phyloP scores from a whole-genome alignment of 2,888 invertebrate species.

The Apamea epomidion region DNA sequence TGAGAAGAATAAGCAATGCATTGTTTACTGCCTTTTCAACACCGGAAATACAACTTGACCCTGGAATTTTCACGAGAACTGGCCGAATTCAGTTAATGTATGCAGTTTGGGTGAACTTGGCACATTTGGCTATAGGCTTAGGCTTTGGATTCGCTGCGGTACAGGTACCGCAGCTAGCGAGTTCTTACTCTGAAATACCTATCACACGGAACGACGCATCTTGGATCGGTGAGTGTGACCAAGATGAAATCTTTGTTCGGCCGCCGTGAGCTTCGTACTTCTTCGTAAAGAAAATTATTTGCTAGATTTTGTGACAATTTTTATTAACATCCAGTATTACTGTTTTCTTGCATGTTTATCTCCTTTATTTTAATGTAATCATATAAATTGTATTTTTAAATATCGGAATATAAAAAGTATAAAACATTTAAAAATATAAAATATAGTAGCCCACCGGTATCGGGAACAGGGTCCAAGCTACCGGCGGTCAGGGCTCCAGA shows the following conservation, averaged over 20 bases:
- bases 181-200: constrained; percentile 80
- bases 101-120: constrained; percentile 86
- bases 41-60: constrained; percentile 65
- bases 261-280: not conserved
- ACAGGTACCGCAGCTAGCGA: constrained; percentile 89
- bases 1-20: not conserved
- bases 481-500: no score
- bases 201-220: constrained; percentile 87
- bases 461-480: no score
- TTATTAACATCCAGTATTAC: not conserved
- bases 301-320: not conserved
- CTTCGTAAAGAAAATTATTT: not conserved
- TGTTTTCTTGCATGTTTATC: not conserved
- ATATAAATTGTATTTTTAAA: no score
- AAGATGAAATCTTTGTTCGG: not conserved
- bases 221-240: constrained; percentile 90
- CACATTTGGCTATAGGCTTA: constrained; percentile 91
- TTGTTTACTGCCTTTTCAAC: accelerated
- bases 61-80: constrained; percentile 75
- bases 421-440: no score
- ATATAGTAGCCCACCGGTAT: no score
- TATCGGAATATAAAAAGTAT: no score
- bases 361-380: no score
- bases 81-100: constrained; percentile 78
- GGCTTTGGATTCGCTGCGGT: constrained; percentile 91